These are phyloP conservation scores for Lutjanus erythropterus DNA, from an alignment of 2,113 vertebrate genomes.

Conservation along the genomic window DNA sequence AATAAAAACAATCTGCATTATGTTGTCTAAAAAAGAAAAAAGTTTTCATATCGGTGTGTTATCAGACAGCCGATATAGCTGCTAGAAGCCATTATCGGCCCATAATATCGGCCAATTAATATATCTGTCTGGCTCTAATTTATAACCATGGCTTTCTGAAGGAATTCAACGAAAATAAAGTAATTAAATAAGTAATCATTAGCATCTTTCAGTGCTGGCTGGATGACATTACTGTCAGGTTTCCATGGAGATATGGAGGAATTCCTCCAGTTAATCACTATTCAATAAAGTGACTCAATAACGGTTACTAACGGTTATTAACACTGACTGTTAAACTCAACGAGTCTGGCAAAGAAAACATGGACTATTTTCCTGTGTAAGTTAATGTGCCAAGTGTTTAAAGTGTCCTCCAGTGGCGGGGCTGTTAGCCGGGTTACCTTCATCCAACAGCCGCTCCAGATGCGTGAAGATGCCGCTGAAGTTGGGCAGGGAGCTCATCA, in stretches of 20 bases:
- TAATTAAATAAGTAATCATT: slow-evolving; percentile 15
- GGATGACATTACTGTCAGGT: slow-evolving; percentile 38
- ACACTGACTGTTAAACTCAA: neutral
- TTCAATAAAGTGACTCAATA: neutral
- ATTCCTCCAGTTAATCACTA: neutral
- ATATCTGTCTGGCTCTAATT: no score
- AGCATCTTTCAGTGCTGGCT: slow-evolving; percentile 13
- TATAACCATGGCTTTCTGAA: neutral
- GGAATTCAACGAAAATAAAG: neutral
- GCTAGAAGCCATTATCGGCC: no score
- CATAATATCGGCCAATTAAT: no score
- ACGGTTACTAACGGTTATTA: slow-evolving; percentile 5
- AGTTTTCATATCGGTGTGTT: no score
- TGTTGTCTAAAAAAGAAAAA: no score
- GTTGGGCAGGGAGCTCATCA: slow-evolving; percentile 98
- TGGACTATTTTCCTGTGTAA: neutral
- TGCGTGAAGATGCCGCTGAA: slow-evolving; percentile 99
- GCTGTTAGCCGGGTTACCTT: slow-evolving; percentile 85
- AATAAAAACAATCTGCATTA: no score
- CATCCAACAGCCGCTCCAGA: slow-evolving; percentile 96
- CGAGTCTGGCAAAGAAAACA: neutral
- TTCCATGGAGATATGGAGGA: slow-evolving; percentile 39
- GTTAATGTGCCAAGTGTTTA: slow-evolving; percentile 10
- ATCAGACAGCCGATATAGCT: no score
- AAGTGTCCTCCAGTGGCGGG: neutral